Conservation (phyloP, 2,888 invertebrate species). For the Drosophila antonietae region DNA sequence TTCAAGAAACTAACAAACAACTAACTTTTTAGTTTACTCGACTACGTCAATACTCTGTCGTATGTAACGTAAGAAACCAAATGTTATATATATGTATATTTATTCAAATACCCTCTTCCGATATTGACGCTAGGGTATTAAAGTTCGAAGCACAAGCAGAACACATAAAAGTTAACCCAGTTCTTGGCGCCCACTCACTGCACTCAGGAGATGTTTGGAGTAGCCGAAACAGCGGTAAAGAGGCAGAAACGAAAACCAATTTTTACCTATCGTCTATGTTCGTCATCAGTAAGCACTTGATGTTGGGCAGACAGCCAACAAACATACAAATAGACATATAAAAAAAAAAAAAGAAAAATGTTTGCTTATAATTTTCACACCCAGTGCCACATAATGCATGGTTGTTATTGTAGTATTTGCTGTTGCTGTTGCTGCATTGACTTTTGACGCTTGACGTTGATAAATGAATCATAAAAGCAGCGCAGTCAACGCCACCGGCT, state of each 20-base stretch:
- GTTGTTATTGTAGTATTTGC: constrained; percentile 36
- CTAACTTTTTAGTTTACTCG: neutral
- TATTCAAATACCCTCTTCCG: neutral
- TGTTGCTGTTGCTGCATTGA: constrained; percentile 62
- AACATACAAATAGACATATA: constrained; percentile 29
- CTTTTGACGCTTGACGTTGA: constrained; percentile 79
- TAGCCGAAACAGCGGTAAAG: constrained; percentile 16
- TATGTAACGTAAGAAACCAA: too few relatives aligned
- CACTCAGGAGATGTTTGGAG: constrained; percentile 55
- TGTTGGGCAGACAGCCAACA: constrained; percentile 64
- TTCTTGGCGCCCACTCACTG: constrained; percentile 61
- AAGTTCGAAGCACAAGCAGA: constrained; percentile 11
- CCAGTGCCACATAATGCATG: constrained; percentile 29
- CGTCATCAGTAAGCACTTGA: constrained; percentile 44
- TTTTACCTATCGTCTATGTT: constrained; percentile 55
- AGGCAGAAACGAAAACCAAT: constrained; percentile 31
- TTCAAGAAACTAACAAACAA: constrained; percentile 38
- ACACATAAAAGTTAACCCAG: constrained; percentile 62
- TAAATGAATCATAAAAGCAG: constrained; percentile 78
- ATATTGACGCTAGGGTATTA: neutral
- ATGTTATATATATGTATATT: neutral
- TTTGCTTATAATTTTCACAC: constrained; percentile 68
- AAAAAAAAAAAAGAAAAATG: constrained; percentile 31
- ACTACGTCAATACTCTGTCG: constrained; percentile 5
- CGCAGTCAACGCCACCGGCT: constrained; percentile 62